These are phyloP conservation scores for Ciconia boyciana DNA, from an alignment of 2,113 vertebrate genomes.

Conservation along the genomic window DNA sequence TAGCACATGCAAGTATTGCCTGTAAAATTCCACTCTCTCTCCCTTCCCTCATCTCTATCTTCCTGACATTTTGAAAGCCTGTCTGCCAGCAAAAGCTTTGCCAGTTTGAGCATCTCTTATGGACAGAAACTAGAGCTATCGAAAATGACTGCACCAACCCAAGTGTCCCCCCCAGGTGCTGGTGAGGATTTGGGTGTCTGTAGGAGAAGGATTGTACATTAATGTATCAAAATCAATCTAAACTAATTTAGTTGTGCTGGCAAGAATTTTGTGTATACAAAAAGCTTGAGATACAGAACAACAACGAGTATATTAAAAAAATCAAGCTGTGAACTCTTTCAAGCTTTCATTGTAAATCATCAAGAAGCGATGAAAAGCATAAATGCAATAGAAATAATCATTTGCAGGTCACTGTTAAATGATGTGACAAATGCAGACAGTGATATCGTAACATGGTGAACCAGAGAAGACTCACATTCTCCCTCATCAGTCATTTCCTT, in stretches of 20 bases:
- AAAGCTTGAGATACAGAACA: neutral
- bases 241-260: neutral
- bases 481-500: neutral
- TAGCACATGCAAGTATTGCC: neutral
- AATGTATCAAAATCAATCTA: neutral
- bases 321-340: neutral
- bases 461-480: neutral
- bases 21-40: neutral
- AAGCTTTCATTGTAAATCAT: neutral
- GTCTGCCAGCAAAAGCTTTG: neutral
- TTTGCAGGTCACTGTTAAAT: slow-evolving; percentile 17
- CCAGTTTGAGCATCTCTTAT: neutral
- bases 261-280: neutral
- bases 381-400: slow-evolving; percentile 18
- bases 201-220: neutral
- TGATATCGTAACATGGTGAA: neutral
- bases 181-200: neutral
- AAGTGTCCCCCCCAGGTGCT: neutral
- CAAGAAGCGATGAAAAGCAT: neutral
- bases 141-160: neutral
- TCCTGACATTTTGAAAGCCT: neutral
- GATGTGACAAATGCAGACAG: neutral
- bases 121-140: neutral
- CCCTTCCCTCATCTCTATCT: neutral
- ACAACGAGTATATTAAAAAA: neutral